A percentile compares a stretch with the other conserved stretches of the same genome.
phyloP scores from a whole-genome alignment of 1,140 invertebrate species.

The Zaprionus lachaisei region DNA sequence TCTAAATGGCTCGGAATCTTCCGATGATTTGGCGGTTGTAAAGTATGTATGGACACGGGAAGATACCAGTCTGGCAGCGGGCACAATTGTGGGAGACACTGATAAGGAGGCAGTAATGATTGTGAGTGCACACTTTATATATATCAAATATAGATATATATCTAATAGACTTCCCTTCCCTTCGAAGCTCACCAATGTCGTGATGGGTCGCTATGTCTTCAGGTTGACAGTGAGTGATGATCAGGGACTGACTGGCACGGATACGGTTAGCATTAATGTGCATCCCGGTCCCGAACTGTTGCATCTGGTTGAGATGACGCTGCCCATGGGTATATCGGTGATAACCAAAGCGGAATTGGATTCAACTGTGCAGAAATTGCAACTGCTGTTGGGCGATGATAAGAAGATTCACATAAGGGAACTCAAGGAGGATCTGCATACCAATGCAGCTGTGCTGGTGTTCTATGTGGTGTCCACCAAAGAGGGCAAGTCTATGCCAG shows the following conservation, averaged over 20 bases:
- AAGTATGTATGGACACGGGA: constrained; percentile 94
- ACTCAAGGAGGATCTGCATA: constrained; percentile 87
- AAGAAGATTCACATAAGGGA: constrained; percentile 88
- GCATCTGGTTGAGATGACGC: constrained; percentile 92
- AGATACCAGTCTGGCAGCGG: constrained; percentile 92
- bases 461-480: constrained; percentile 87
- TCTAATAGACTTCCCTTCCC: constrained; percentile 14
- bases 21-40: constrained; percentile 94
- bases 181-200: constrained; percentile 91
- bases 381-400: constrained; percentile 90
- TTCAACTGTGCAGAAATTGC: constrained; percentile 85
- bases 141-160: not conserved
- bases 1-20: constrained; percentile 94
- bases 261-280: constrained; percentile 94
- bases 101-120: constrained; percentile 91
- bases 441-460: constrained; percentile 87
- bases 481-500: constrained; percentile 84
- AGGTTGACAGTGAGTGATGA: constrained; percentile 94
- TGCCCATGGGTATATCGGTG: constrained; percentile 89
- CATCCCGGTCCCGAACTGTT: constrained; percentile 91
- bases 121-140: constrained; percentile 84
- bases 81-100: constrained; percentile 90
- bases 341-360: constrained; percentile 83
- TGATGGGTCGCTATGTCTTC: constrained; percentile 95
- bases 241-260: constrained; percentile 92